Conservation (phyloP, 2,888 invertebrate species). For the Ormyrus pomaceus region DNA sequence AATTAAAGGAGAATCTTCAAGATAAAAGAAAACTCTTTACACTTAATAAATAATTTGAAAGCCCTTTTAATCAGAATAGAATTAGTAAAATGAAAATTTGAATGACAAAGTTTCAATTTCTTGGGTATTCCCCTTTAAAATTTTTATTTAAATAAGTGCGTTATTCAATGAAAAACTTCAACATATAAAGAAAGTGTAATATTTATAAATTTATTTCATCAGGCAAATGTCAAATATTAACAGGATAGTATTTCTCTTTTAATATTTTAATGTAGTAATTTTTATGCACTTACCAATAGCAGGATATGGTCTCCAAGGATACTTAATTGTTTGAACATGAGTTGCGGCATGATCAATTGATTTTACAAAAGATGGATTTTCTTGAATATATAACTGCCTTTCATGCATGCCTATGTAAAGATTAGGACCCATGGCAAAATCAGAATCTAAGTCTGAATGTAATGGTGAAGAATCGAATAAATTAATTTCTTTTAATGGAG, state of each 20-base stretch:
- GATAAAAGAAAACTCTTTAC: too few relatives aligned
- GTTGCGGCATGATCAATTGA: constrained; percentile 59
- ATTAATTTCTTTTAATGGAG: constrained; percentile 82
- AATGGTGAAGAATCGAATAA: constrained; percentile 82
- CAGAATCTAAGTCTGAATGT: constrained; percentile 74
- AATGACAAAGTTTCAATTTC: too few relatives aligned
- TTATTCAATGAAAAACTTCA: too few relatives aligned
- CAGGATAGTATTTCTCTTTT: constrained; percentile 31
- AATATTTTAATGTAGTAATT: constrained; percentile 32
- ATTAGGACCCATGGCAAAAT: constrained; percentile 78
- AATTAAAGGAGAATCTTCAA: too few relatives aligned
- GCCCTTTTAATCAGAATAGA: too few relatives aligned
- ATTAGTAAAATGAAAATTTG: too few relatives aligned
- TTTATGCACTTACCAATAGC: constrained; percentile 75
- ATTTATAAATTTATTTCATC: too few relatives aligned
- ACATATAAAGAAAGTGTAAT: too few relatives aligned
- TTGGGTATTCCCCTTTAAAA: too few relatives aligned
- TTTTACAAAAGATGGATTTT: constrained; percentile 65
- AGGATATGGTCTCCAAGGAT: constrained; percentile 87
- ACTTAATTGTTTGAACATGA: constrained; percentile 69
- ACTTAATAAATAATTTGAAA: too few relatives aligned
- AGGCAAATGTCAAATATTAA: too few relatives aligned
- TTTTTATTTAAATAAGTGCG: too few relatives aligned
- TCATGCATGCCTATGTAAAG: constrained; percentile 92
- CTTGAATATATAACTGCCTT: constrained; percentile 80